Conservation (phyloP, 2,797 vertebrate species). For the Scolopax bukidnonensis region DNA sequence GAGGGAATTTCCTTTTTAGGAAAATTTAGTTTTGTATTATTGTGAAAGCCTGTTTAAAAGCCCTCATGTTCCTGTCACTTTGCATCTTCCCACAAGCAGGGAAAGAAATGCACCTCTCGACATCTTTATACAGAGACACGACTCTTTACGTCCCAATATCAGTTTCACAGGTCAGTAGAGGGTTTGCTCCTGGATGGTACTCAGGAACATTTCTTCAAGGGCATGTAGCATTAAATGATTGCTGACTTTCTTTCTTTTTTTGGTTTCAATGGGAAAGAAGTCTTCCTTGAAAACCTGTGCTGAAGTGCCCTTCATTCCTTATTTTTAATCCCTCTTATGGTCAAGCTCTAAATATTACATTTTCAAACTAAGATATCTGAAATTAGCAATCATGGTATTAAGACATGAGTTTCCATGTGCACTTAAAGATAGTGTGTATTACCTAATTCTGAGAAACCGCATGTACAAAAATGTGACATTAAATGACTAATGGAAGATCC, state of each 20-base stretch:
- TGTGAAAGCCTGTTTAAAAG: neutral
- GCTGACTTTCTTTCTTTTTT: neutral
- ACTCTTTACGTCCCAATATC: neutral
- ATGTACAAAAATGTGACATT: neutral
- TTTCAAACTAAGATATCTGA: neutral
- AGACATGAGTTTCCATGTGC: neutral
- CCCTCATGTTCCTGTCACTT: neutral
- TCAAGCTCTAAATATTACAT: neutral
- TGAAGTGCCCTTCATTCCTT: neutral
- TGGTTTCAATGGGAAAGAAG: accelerated
- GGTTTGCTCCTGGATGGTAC: neutral
- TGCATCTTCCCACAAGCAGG: neutral
- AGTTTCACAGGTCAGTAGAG: neutral
- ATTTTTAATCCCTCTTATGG: neutral
- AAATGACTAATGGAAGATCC: neutral
- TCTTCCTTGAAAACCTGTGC: neutral
- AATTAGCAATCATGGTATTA: neutral
- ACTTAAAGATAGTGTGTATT: neutral
- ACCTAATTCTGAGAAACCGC: neutral
- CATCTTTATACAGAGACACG: neutral
- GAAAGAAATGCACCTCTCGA: neutral
- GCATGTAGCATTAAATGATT: neutral
- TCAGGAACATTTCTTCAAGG: neutral
- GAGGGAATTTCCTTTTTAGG: conserved; percentile 41
- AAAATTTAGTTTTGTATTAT: neutral